Conservation (phyloP, 2,888 invertebrate species). For the Apodemia mormo region DNA sequence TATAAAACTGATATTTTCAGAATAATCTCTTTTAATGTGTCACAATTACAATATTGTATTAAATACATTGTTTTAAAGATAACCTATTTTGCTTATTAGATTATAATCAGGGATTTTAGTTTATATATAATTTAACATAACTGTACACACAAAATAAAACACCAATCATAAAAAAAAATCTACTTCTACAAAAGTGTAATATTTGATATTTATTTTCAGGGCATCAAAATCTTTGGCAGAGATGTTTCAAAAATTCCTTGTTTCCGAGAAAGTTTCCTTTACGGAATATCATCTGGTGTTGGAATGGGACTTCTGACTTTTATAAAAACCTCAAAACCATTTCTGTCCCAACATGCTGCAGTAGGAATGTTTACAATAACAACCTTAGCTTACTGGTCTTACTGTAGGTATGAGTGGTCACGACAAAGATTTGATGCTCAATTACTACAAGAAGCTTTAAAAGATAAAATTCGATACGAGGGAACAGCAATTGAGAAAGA, state of each 20-base stretch:
- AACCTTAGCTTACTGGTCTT: conserved; percentile 86
- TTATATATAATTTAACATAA: too few species aligned
- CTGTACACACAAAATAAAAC: too few species aligned
- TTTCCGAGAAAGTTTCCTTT: conserved; percentile 88
- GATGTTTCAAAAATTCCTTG: conserved; percentile 90
- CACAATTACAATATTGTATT: too few species aligned
- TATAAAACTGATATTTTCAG: too few species aligned
- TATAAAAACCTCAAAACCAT: conserved; percentile 86
- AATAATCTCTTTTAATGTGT: too few species aligned
- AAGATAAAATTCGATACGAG: conserved; percentile 82
- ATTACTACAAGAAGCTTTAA: conserved; percentile 83
- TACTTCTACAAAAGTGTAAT: conserved; percentile 32
- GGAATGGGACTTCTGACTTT: conserved; percentile 85
- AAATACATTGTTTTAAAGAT: too few species aligned
- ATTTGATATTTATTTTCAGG: conserved; percentile 64
- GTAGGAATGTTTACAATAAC: conserved; percentile 84
- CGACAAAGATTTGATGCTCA: conserved; percentile 84
- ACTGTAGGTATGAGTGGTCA: conserved; percentile 87
- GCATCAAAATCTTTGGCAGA: conserved; percentile 84
- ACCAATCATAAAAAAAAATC: too few species aligned
- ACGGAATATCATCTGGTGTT: conserved; percentile 87
- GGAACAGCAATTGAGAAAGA: conserved; percentile 82
- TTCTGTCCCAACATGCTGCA: conserved; percentile 84
- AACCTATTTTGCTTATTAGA: too few species aligned
- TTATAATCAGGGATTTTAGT: too few species aligned